Evolutionary conservation across 2,888 invertebrate genomes (phyloP), one percentile per base, ranked within the genome.

Genomic region (Drosophila mulleri): DNA sequence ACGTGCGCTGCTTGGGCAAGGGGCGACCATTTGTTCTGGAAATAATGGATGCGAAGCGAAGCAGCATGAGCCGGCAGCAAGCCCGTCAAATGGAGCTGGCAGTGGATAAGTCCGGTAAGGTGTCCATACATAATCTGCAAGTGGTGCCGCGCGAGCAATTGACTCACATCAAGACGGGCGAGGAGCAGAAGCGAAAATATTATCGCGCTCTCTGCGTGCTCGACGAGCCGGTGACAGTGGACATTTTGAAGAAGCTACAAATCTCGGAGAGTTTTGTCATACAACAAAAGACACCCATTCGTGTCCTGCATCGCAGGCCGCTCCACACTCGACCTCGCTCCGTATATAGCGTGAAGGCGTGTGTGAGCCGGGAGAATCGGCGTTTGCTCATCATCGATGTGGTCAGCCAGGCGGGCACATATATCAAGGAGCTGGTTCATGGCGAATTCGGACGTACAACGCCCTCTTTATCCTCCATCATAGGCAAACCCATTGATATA

Each of bases 341-440:
- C 1, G 95, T 98, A 67, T 94, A 96, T 83, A 94, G 94, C 41
- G 94, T 97, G 82, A 93, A 93, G n/a, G 96, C 96, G 0, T 92
- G 93, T 29, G 86, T 92, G 0, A 93, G 95, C 7, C 93, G 93
- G 20, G 94, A 94, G 91, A 91, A 92, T 80, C 82, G 79, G 0
- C 83, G 84, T 7, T 58, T 88, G 11, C 95, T 98, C 83, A 93
- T 94, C 53, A 88, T 98, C 35, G 94, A 95, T 69, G 83, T 98
- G 23, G 94, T 94, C 56, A 97, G 98, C 0, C 96, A 98, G 90
- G 98, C 98, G 12, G 98, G 98, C 47, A 98, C 98, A 44, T 99
- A 99, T 92, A 95, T 99, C 1, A 99, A 99, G 93, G 99, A 99
- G 94, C 97, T 99, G 94, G 97, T 98, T 23, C 98, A 99, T 93